Evolutionary conservation across 2,113 vertebrate genomes (phyloP).

Genomic region (Archocentrus centrarchus): DNA sequence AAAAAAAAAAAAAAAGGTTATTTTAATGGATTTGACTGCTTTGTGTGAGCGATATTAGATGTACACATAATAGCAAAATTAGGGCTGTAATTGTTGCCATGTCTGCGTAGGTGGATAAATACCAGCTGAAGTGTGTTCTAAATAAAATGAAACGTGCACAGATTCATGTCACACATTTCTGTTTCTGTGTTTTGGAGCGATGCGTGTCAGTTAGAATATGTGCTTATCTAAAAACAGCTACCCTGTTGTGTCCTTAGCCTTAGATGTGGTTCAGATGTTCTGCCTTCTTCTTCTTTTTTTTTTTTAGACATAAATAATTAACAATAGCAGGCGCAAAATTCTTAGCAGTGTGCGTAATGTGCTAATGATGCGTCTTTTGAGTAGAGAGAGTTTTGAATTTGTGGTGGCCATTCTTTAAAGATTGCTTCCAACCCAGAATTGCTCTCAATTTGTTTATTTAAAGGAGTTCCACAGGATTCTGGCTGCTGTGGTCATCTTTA

Average conservation of each 20-base stretch:
- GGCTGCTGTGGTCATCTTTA: rapidly evolving
- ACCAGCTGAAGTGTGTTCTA: neutral
- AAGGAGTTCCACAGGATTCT: neutral
- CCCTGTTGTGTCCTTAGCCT: neutral
- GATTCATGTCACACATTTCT: neutral
- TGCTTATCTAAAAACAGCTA: neutral
- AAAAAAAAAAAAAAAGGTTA: neutral
- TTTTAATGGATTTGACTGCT: neutral
- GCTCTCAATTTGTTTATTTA: neutral
- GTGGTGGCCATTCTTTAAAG: neutral
- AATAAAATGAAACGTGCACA: neutral
- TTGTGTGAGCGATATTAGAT: neutral
- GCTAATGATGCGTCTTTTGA: neutral
- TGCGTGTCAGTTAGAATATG: neutral
- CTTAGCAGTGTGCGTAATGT: neutral
- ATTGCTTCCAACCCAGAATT: neutral
- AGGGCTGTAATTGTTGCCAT: neutral
- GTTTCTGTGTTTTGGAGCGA: neutral
- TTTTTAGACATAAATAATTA: slow-evolving; percentile 1
- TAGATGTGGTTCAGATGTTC: neutral
- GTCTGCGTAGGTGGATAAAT: neutral
- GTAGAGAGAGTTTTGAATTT: neutral
- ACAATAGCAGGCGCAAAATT: neutral
- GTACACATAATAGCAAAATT: rapidly evolving
- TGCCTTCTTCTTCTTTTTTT: neutral